Conservation (phyloP, 2,113 vertebrate genomes). For the Cochlearius cochlearius region DNA sequence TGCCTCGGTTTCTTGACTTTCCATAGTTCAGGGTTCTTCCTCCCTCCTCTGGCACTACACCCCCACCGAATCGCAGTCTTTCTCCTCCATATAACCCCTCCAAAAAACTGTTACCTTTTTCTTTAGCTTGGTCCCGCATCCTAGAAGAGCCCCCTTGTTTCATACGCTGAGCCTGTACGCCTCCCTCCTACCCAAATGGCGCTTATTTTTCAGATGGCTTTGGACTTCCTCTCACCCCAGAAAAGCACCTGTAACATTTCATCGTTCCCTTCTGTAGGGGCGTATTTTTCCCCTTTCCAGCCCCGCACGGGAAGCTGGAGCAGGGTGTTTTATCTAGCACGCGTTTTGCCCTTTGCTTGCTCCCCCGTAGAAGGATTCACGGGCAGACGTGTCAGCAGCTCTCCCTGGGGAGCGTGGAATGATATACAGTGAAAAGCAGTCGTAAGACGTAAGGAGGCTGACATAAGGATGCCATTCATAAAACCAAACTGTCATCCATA, state of each 20-base stretch:
- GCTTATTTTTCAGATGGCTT: background rate
- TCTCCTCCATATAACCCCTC: background rate
- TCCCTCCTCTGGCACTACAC: background rate
- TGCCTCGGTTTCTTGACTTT: background rate
- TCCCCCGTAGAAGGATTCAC: background rate
- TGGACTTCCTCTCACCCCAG: background rate
- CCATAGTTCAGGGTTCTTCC: background rate
- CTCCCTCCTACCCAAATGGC: background rate
- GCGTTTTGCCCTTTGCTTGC: background rate
- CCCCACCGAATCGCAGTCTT: background rate
- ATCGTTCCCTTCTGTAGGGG: background rate
- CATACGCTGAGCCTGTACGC: rapidly evolving
- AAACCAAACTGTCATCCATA: constrained; percentile 13
- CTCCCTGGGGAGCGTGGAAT: background rate
- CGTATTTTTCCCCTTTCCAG: background rate
- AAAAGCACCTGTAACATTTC: background rate
- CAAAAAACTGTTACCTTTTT: background rate
- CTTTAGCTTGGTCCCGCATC: background rate
- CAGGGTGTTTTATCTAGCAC: background rate
- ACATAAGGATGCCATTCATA: background rate
- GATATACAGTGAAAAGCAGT: background rate
- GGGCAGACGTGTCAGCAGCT: background rate
- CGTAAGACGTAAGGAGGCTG: background rate
- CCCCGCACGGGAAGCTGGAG: background rate
- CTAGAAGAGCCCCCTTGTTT: background rate